Evolutionary conservation across 2,888 invertebrate species (phyloP).

Genomic region (Slavum lentiscoides): DNA sequence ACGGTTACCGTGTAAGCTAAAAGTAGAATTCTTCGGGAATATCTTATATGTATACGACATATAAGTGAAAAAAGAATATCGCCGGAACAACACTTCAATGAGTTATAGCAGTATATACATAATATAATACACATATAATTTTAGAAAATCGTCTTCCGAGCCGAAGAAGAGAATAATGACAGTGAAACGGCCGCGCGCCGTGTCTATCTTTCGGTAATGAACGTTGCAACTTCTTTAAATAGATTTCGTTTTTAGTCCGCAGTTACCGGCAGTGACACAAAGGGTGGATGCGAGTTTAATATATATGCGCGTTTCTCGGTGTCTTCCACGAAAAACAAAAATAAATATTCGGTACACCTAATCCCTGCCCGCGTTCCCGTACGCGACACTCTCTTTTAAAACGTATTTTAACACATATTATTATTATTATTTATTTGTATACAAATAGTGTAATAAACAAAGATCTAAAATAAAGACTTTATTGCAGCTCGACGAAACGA

Average conservation of each 20-base stretch:
- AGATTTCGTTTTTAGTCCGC: slow-evolving; percentile 33
- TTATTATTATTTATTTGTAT: no score
- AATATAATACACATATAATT: no score
- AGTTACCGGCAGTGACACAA: slow-evolving; percentile 36
- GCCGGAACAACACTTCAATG: neutral
- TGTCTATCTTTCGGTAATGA: slow-evolving; percentile 15
- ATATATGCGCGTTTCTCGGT: neutral
- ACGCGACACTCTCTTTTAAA: neutral
- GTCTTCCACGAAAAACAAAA: slow-evolving; percentile 47
- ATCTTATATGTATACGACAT: no score
- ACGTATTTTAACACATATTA: slow-evolving; percentile 7
- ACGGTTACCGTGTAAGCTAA: neutral
- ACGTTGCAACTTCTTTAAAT: slow-evolving; percentile 50
- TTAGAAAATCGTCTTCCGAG: slow-evolving; percentile 18
- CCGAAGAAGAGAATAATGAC: slow-evolving; percentile 39
- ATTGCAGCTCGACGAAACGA: neutral
- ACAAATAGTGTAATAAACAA: slow-evolving; percentile 22
- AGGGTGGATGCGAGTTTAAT: slow-evolving; percentile 13
- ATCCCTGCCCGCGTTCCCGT: slow-evolving; percentile 39
- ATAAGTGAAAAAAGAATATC: no score
- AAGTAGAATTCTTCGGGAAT: no score
- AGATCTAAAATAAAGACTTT: slow-evolving; percentile 27
- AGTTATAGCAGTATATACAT: no score
- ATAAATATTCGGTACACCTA: slow-evolving; percentile 39
- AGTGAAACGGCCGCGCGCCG: neutral